Base-by-base conservation (phyloP, 2,113 vertebrate genomes). In the Malurus cyaneus region DNA sequence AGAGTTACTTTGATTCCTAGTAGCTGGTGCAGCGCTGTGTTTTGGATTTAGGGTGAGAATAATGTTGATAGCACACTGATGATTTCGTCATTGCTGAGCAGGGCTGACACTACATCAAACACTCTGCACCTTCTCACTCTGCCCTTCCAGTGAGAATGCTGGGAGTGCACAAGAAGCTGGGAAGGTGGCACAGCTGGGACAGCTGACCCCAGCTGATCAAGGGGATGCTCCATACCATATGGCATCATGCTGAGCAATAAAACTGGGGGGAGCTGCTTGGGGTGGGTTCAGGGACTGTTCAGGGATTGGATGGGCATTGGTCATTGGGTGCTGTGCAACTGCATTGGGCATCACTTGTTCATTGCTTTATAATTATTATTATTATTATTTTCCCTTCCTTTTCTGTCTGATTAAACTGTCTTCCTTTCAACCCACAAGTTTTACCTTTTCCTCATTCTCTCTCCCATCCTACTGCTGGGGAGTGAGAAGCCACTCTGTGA, bases 391-490 rank as follows among this genome's bases (percentile, higher is more conserved):
- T 24, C 25, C 50, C 14, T 66, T 73, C 34, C 13, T 69, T 62
- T 69, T 62, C 1, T 3, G 41, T 56, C 41, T 41, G 36, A 15
- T 50, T 86, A 69, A 73, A 29, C 31, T 50, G 29, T 41, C 34
- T 49, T 61, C 36, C 20, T 42, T 31, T 49, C 2, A 0, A 42
- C 11, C 4, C 21, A 44, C 16, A 14, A 20, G 31, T 49, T 86
- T 49, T 28, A 49, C 15, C 26, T 73, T 61, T 66, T 31, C 32
- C 14, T 60, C 28, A 32, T 86, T 80, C 31, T 61, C 34, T 86
- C 8, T 8, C 20, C 52, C 14, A 28, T 53, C 25, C 18, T 52
- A 6, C 31, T 20, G 46, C 0, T 5, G 6, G 20, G 2, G 4
- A 42, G 21, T 17, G 7, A 79, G 18, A 39, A 60, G 47, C 54